Percentiles rank a stretch among this genome's conserved stretches.
These are phyloP conservation scores for Saiga tatarica DNA, from an alignment of 2,113 vertebrate species.

Conservation along the genomic window DNA sequence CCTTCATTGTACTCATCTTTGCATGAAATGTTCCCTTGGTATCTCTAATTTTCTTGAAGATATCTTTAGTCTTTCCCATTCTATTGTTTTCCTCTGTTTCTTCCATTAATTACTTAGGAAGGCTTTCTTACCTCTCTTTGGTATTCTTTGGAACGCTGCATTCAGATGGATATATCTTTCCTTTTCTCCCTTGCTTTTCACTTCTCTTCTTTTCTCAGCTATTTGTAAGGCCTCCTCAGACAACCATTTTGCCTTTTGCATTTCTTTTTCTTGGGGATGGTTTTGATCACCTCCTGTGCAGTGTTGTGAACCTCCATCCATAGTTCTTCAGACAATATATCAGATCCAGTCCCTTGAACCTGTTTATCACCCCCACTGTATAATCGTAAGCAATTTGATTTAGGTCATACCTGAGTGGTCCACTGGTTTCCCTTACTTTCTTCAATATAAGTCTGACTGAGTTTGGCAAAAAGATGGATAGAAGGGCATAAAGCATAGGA, in stretches of 20 bases:
- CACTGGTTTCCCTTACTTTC: not conserved
- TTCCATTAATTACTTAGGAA: not conserved
- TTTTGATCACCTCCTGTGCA: not conserved
- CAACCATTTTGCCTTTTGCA: not conserved
- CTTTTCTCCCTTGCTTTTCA: not conserved
- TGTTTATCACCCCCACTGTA: not conserved
- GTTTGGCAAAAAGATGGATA: not conserved
- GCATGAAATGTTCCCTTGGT: not conserved
- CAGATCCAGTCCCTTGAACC: not conserved
- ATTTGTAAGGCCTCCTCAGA: not conserved
- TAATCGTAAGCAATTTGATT: not conserved
- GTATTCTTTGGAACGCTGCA: not conserved
- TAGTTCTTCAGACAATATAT: not conserved
- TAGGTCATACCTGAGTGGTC: not conserved
- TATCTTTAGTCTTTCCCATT: not conserved
- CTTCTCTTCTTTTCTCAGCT: not conserved
- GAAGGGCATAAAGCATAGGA: not conserved
- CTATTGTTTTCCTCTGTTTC: not conserved
- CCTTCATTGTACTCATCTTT: not conserved
- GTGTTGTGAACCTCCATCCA: not conserved
- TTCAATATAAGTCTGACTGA: not conserved
- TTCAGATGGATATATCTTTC: not conserved
- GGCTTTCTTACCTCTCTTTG: not conserved
- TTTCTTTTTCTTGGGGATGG: not conserved
- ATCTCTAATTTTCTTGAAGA: not conserved